Conservation (phyloP, 2,888 invertebrate species). For the Habrosyne pyritoides region DNA sequence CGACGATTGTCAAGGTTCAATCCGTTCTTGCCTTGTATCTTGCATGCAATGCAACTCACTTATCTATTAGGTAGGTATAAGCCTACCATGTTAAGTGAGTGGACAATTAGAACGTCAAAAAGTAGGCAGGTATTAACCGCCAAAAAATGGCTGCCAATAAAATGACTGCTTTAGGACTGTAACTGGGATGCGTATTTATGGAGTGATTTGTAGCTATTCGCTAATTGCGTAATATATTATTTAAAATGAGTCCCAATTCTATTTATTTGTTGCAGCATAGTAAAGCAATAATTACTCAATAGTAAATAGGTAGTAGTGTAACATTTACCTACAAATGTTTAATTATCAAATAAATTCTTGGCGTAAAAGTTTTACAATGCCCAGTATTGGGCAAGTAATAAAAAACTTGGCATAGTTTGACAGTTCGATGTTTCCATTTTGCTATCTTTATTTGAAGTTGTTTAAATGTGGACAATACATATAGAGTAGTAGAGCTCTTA, state of each 20-base stretch:
- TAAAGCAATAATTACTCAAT: background rate
- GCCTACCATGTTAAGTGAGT: background rate
- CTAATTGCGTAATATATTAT: background rate
- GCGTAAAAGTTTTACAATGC: background rate
- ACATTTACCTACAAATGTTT: background rate
- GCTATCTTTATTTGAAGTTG: background rate
- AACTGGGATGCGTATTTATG: background rate
- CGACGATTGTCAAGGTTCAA: conserved; percentile 48
- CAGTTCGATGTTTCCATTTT: background rate
- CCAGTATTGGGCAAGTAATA: background rate
- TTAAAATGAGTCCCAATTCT: background rate
- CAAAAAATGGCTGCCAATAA: background rate
- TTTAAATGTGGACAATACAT: too few species aligned
- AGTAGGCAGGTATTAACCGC: background rate
- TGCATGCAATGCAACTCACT: conserved; percentile 12
- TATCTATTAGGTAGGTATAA: conserved; percentile 5
- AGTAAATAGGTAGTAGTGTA: background rate
- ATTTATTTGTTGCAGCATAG: background rate
- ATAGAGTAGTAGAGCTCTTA: too few species aligned
- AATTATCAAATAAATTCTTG: background rate
- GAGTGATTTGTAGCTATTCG: too few species aligned
- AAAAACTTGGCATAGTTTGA: background rate
- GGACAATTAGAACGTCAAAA: background rate
- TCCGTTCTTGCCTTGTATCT: conserved; percentile 15
- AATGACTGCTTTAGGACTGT: background rate